Evolutionary conservation across 2,797 vertebrate species (phyloP), one percentile per base, ranked within the genome.

Genomic region (Pygocentrus nattereri): DNA sequence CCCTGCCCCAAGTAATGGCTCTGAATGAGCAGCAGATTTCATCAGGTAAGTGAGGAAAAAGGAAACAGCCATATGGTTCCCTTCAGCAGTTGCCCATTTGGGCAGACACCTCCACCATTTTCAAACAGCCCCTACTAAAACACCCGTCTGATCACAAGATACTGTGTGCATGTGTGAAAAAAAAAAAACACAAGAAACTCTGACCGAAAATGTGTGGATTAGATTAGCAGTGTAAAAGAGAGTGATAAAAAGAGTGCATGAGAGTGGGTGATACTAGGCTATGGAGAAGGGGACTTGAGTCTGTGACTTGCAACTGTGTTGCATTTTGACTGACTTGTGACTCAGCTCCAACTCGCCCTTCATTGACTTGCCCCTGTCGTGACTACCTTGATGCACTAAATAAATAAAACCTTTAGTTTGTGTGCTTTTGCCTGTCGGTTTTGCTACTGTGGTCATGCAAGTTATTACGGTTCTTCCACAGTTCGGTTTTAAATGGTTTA

Each of bases 61-160:
- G 81, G 78, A 83, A 75, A 77, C 25, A 81, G 79, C 88, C 90
- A 90, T 92, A 86, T 91, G 91, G 89, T 91, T 91, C 87, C 85
- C 87, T 89, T 93, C 90, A 90, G 86, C 84, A 83, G 82, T 85
- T 82, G 87, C 86, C 88, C 81, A 84, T 80, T 86, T 50, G 59
- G 68, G 88, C 84, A 89, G 88, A 91, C 87, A 90, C 86, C 82
- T 90, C 88, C 78, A 87, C 76, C 79, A 85, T 88, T 88, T 90
- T 80, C 74, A 80, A 77, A 77, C 78, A 56, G n/a, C 69, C 23
- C 58, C 68, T 71, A 77, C n/a, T 44, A 34, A 74, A 71, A 64
- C 69, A 72, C 16, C n/a, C 41, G 49, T 25, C 69, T 75, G 27
- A 80, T 82, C 58, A 68, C 75, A 56, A 84, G 54, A 78, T 67